These are phyloP conservation scores for Rhynchopsitta pachyrhyncha DNA, from an alignment of 2,113 vertebrate genomes.

Conservation along the genomic window DNA sequence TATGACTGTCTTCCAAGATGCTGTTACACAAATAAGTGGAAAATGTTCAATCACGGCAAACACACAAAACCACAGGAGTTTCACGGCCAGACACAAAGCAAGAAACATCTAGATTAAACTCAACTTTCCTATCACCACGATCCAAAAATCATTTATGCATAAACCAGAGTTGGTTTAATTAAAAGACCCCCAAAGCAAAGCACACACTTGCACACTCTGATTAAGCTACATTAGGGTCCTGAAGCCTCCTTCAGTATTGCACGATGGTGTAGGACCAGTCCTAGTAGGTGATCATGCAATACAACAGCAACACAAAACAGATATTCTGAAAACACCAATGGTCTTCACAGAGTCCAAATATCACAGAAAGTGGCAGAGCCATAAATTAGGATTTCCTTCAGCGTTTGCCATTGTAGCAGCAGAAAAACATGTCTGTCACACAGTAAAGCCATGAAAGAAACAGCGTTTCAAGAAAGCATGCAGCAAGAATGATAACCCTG, in stretches of 20 bases:
- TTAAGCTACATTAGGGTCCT: neutral
- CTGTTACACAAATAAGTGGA: constrained; percentile 11
- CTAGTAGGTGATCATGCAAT: neutral
- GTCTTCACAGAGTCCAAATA: neutral
- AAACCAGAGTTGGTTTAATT: neutral
- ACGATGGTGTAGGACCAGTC: neutral
- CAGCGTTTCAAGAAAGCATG: neutral
- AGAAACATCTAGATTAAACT: neutral
- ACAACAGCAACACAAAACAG: neutral
- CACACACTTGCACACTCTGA: accelerated
- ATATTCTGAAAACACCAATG: neutral
- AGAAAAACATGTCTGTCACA: neutral
- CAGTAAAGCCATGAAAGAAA: neutral
- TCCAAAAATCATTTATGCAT: neutral
- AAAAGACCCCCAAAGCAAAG: neutral
- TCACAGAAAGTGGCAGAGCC: neutral
- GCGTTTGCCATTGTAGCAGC: neutral
- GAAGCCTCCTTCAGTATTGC: neutral
- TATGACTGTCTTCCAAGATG: neutral
- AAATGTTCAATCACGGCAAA: constrained; percentile 29
- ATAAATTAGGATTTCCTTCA: neutral
- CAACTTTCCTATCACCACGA: neutral
- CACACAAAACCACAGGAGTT: neutral
- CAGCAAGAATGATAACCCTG: neutral
- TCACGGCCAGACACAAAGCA: neutral